phyloP scores from a whole-genome alignment of 2,113 vertebrate species.

The Heptranchias perlo region DNA sequence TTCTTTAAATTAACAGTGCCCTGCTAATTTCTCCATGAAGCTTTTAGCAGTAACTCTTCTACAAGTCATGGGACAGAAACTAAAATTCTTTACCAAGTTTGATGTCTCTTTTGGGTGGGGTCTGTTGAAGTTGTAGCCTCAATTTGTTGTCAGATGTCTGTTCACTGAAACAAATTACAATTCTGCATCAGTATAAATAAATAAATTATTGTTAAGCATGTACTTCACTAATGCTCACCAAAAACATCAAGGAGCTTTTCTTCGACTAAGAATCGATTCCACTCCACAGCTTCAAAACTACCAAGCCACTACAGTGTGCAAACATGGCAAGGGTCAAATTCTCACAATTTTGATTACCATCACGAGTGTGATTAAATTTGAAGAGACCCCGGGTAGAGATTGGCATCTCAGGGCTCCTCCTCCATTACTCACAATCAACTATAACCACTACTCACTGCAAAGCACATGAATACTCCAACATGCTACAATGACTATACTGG shows the following conservation, averaged over 20 bases:
- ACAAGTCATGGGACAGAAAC: not conserved
- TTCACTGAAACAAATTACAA: not conserved
- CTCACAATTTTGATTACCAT: not conserved
- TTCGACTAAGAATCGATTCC: not conserved
- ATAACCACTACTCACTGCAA: not conserved
- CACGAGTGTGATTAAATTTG: not conserved
- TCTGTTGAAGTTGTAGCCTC: slow-evolving; percentile 43
- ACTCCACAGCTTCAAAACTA: not conserved
- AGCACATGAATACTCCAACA: not conserved
- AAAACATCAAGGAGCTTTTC: not conserved
- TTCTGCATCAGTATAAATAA: not conserved
- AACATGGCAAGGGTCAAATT: not conserved
- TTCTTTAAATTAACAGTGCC: not conserved
- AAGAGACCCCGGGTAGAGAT: not conserved
- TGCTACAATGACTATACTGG: not conserved
- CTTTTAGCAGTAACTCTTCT: not conserved
- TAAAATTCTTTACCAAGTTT: slow-evolving; percentile 57
- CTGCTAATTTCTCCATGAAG: not conserved
- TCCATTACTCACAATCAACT: not conserved
- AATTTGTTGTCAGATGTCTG: slow-evolving; percentile 3
- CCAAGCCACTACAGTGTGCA: not conserved
- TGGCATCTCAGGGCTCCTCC: not conserved
- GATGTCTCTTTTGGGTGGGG: slow-evolving; percentile 50
- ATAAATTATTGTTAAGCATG: not conserved
- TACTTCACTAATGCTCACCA: not conserved